These are phyloP conservation scores for Anoura caudifer DNA, from an alignment of 2,113 vertebrate genomes.

Conservation along the genomic window DNA sequence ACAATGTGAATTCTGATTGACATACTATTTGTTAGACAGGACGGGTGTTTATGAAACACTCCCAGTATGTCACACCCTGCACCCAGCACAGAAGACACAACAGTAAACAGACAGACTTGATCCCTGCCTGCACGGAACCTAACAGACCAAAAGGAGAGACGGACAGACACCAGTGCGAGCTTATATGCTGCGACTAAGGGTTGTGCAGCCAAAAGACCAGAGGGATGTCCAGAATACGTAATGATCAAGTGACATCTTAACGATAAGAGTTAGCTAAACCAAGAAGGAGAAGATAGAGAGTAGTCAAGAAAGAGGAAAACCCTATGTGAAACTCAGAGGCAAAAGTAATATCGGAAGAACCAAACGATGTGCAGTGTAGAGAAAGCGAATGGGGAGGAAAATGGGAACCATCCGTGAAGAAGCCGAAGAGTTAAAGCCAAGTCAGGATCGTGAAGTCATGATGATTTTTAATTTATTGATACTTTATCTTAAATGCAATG, in stretches of 20 bases:
- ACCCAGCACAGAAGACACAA: neutral
- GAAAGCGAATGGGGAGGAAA: neutral
- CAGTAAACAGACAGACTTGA: neutral
- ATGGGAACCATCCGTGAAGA: neutral
- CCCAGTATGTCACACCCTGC: neutral
- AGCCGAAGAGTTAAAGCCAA: neutral
- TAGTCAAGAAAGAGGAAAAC: neutral
- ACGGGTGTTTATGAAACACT: neutral
- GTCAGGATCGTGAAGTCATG: neutral
- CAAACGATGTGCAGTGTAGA: neutral
- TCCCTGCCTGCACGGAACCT: neutral
- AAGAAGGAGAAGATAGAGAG: neutral
- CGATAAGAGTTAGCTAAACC: neutral
- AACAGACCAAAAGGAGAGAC: neutral
- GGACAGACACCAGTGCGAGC: neutral
- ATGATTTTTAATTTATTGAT: neutral
- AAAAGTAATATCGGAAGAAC: neutral
- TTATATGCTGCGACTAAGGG: neutral
- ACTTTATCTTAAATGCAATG: neutral
- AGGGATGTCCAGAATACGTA: neutral
- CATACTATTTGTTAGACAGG: slow-evolving; percentile 25
- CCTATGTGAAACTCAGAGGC: neutral
- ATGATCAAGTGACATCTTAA: neutral
- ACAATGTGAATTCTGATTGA: slow-evolving; percentile 4
- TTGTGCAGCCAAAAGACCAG: neutral